Conservation (phyloP, 2,797 vertebrate species). For the Pseudochirops corinnae region DNA sequence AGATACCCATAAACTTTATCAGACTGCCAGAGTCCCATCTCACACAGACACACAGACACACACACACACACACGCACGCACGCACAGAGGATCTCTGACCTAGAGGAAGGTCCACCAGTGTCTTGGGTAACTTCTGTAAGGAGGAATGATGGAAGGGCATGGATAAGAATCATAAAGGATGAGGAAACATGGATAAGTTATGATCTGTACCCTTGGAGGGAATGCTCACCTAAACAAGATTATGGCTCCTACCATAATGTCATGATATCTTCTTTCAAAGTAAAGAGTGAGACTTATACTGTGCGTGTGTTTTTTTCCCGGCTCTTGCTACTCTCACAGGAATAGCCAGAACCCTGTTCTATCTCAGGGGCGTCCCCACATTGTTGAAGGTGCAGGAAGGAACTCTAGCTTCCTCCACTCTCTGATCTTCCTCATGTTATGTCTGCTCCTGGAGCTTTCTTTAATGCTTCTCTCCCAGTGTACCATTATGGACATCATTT, state of each 20-base stretch:
- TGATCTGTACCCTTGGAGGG: not conserved
- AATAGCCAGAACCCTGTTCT: not conserved
- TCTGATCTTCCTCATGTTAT: not conserved
- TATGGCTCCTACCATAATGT: not conserved
- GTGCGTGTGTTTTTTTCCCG: no score
- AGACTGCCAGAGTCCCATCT: not conserved
- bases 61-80: not conserved
- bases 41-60: not conserved
- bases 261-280: not conserved
- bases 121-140: not conserved
- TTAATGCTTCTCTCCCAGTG: not conserved
- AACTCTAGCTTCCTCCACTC: not conserved
- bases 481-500: constrained; percentile 1
- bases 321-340: not conserved
- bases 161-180: not conserved
- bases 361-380: not conserved
- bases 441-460: no score
- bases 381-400: not conserved
- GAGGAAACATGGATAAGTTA: not conserved
- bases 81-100: not conserved
- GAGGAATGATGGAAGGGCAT: not conserved
- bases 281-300: not conserved
- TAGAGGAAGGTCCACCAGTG: not conserved
- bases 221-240: not conserved
- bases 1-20: not conserved